phyloP scores from a whole-genome alignment of 2,888 invertebrate genomes.

The Drosophila borborema region DNA sequence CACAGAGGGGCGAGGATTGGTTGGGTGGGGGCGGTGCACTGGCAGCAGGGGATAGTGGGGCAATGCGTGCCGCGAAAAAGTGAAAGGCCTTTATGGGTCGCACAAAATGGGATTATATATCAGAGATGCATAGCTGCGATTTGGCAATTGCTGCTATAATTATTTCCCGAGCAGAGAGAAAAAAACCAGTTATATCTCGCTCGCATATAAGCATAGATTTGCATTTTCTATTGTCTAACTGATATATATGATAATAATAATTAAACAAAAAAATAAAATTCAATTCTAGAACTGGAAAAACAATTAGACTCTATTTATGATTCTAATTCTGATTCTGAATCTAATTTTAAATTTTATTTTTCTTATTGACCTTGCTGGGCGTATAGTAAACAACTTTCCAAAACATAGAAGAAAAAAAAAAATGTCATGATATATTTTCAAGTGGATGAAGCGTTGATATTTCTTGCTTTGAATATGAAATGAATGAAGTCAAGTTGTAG shows the following conservation, averaged over 20 bases:
- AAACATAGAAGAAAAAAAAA: constrained; percentile 39
- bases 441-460: constrained; percentile 18
- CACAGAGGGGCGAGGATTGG: constrained; percentile 6
- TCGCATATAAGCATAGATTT: constrained; percentile 37
- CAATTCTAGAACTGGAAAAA: constrained; percentile 50
- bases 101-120: constrained; percentile 68
- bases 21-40: constrained; percentile 9
- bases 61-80: constrained; percentile 73
- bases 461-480: constrained; percentile 24
- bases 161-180: constrained; percentile 33
- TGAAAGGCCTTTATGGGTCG: constrained; percentile 74
- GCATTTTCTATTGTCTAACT: constrained; percentile 61
- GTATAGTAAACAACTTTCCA: constrained; percentile 57
- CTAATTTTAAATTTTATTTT: neutral
- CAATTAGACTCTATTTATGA: constrained; percentile 33
- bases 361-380: constrained; percentile 27
- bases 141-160: constrained; percentile 64
- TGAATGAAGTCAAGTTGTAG: constrained; percentile 23
- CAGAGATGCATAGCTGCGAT: constrained; percentile 51
- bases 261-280: constrained; percentile 1
- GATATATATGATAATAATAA: neutral
- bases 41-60: constrained; percentile 13
- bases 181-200: constrained; percentile 49
- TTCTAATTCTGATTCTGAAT: constrained; percentile 1
- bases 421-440: constrained; percentile 12